Evolutionary conservation across 2,888 invertebrate species (phyloP), one percentile per base, ranked within the genome.

Genomic region (Neelides folsomi): DNA sequence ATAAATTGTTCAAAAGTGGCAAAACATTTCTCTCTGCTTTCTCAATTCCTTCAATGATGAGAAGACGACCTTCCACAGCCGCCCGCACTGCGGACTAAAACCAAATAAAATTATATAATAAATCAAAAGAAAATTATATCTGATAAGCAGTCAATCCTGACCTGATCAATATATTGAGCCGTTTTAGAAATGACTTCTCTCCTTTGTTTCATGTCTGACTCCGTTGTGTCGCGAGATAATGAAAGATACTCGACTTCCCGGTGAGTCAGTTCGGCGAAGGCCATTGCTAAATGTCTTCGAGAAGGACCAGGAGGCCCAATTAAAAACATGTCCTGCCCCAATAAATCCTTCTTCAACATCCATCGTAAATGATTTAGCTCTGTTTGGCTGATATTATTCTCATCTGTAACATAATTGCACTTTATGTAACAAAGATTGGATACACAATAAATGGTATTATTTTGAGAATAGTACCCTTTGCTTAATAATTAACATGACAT

Each of bases 21-120:
- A 97, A 73, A 40, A 97, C 95, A 75, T 97, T 97, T 46, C 95
- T 76, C 70, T 97, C 97, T 0, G 94, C 93, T 69, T 95, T 94
- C 74, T 97, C 95, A 51, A 97, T 89, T 1, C 95, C 97, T 71
- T 97, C 95, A 52, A 97, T 74, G 2, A 97, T 77, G 13, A 97
- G 75, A 10, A 94, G 78, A 44, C 94, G 76, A 0, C 95, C 95
- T 71, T 89, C 77, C 1, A 80, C 74, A 0, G 95, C 95, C 16
- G 95, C 95, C 58, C 86, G 77, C 0, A 97, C 94, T 12, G 95
- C 95, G 71, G 89, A 86, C 85, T 90, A 64, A 15, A 68, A 58
- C 59, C 7, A 27, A 27, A 5, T 27, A 27, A 27, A 5, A 5
- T 5, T 27, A 7, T 27, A 27, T 5, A 5, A 27, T 5, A 27